Base-by-base conservation (phyloP, 2,113 vertebrate species). In the Otocyon megalotis region DNA sequence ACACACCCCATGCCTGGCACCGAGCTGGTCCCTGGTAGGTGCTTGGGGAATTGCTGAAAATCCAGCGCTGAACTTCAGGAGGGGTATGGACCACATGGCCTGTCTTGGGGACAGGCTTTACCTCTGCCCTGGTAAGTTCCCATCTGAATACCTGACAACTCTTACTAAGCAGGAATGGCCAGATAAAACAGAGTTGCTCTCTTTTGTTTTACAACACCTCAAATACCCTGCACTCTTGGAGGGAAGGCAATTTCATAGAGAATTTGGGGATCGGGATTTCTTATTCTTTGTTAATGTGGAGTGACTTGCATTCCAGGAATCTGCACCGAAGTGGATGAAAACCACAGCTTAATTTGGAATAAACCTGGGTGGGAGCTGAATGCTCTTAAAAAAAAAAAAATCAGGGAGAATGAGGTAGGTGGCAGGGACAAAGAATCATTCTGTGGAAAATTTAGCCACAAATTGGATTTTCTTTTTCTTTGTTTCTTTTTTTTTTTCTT, bases 391-490 rank as follows among this genome's bases (percentile, higher is more conserved):
- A n/a, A 32, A 32, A 35, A 30, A 82, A 77, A 83, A 48, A 5
- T n/a, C 48, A 24, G 72, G 60, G 12, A 48, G 63, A 48, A 48
- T 12, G 60, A 92, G 86, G 72, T 43, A 43, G 19, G 14, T 35
- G 26, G 17, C 48, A 62, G 16, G 50, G 30, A 43, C 93, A 79
- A 95, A 15, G 0, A 90, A 20, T 32, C 71, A 43, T 53, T 88
- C 67, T 86, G 43, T 60, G 22, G 79, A 43, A 93, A 93, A 83
- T 86, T 63, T 50, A 80, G 48, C 28, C 35, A 24, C 54, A 84
- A 77, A 86, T 43, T 90, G 26, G 35, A 69, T 69, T 97, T 95
- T 90, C 65, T 89, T 86, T 91, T 65, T 54, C 53, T 97, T 95
- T 92, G 63, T 91, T 84, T 92, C 60, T 97, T 95, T 92, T 63